These are phyloP conservation scores for Pasiphila rectangulata DNA, from an alignment of 2,888 invertebrate species.

Conservation along the genomic window DNA sequence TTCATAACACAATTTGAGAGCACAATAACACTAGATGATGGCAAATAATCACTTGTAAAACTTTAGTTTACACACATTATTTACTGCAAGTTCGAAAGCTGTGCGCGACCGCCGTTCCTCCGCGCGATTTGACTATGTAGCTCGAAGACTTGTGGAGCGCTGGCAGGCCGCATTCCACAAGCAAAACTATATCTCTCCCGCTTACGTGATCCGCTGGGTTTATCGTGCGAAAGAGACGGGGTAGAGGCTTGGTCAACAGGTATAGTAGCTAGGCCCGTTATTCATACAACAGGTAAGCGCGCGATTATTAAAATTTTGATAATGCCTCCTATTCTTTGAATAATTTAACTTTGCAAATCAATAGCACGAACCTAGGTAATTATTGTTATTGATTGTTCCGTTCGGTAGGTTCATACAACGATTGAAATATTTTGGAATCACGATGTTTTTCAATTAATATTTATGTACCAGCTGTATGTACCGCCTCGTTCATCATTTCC, in stretches of 20 bases:
- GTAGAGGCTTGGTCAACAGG: constrained; percentile 27
- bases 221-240: constrained; percentile 25
- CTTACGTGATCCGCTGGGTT: constrained; percentile 36
- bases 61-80: constrained; percentile 72
- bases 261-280: constrained; percentile 67
- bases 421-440: too few species aligned
- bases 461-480: too few species aligned
- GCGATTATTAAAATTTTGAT: constrained; percentile 48
- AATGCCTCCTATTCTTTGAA: not conserved
- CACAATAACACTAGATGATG: constrained; percentile 66
- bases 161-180: constrained; percentile 74
- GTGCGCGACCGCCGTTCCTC: constrained; percentile 52
- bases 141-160: constrained; percentile 60
- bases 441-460: too few species aligned
- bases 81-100: constrained; percentile 49
- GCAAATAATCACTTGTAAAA: constrained; percentile 58
- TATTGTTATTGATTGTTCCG: too few species aligned
- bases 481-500: too few species aligned
- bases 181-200: constrained; percentile 55
- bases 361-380: too few species aligned
- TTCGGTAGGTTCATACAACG: too few species aligned
- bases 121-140: constrained; percentile 65
- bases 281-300: constrained; percentile 63
- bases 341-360: too few species aligned
- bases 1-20: constrained; percentile 71